Evolutionary conservation across 2,797 vertebrate genomes (phyloP), one percentile per base, ranked within the genome.

Genomic region (Gallinago stenura): DNA sequence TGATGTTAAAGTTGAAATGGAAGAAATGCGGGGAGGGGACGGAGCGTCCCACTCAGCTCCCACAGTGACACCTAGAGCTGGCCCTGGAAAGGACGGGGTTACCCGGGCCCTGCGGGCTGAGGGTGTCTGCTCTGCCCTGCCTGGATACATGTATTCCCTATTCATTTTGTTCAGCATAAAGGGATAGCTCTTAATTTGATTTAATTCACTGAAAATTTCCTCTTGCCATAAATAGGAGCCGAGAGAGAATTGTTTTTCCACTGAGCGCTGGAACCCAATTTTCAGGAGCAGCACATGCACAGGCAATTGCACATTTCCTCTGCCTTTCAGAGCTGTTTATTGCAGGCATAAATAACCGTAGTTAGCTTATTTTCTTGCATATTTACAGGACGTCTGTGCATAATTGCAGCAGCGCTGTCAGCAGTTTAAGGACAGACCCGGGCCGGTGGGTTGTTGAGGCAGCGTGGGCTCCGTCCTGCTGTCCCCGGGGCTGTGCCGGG

Each of bases 21-120:
- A 95, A 95, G 93, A 83, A 85, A 72, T 66, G 83, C 78, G 13
- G 19, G 70, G 91, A 66, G 57, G 81, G 87, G 72, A 92, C 56
- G n/a, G 60, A 95, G 83, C 46, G 48, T 78, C 88, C 15, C 95
- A 95, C 75, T 1, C 77, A 97, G 93, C 80, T 97, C 97, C 95
- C 96, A 94, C 96, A 97, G 92, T 97, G 97, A 97, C 97, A 97
- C 92, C 96, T 96, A 96, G 82, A 96, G 97, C 90, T 96, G 94
- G 96, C 91, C 94, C 86, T 48, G 84, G 7, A 95, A 92, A 97
- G 89, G 51, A 77, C 97, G 88, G 91, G 72, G 92, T 86, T 96
- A 90, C 64, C 21, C 57, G 2, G 60, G 58, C 41, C 88, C 82
- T 54, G 72, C 8, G 9, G n/a, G 66, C 66, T 68, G 53, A 39